Base-by-base conservation (phyloP, 1,140 invertebrate genomes). In the Gonatopus flavifemur region DNA sequence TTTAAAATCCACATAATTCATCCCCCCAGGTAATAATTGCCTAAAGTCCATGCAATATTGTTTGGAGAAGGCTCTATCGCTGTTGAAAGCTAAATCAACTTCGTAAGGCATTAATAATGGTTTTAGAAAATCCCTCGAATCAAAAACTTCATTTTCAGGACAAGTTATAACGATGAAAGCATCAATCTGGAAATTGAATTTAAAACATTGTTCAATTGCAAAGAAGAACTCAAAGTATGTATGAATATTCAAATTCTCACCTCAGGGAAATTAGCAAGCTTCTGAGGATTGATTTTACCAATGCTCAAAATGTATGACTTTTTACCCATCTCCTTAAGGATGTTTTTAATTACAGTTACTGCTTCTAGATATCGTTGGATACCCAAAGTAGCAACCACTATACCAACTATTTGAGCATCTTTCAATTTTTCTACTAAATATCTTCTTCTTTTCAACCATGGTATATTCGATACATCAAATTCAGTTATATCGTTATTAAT, bases 51-150 rank as follows among this genome's bases (percentile, higher is more conserved):
- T 85, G 13, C 87, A 79, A 70, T 90, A 90, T 21, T 85, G 81
- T 54, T 79, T 72, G 67, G 81, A 80, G 62, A 80, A 80, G 59
- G 80, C 72, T 75, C 89, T 64, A 46, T 80, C 67, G 59, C 76
- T 80, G 57, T 90, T 90, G 32, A 93, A 82, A 3, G 94, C 95
- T 24, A 96, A 78, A 79, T 98, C 95, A 30, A 96, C 79, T 77
- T 98, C 95, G 77, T 86, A 94, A 3, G 94, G 89, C n/a, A 91
- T 93, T 1, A 95, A 84, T 37, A 98, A 84, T 4, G 94, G 93
- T 64, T 89, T 90, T 47, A 91, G 89, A 71, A 92, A 95, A 28
- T 96, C 93, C 64, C 87, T 85, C 33, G 84, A 88, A 65, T 91
- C 88, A 56, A 92, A 86, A 35, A 95, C 76, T 51, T 87, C 84